phyloP scores from a whole-genome alignment of 2,113 vertebrate genomes.

The Zingel zingel region DNA sequence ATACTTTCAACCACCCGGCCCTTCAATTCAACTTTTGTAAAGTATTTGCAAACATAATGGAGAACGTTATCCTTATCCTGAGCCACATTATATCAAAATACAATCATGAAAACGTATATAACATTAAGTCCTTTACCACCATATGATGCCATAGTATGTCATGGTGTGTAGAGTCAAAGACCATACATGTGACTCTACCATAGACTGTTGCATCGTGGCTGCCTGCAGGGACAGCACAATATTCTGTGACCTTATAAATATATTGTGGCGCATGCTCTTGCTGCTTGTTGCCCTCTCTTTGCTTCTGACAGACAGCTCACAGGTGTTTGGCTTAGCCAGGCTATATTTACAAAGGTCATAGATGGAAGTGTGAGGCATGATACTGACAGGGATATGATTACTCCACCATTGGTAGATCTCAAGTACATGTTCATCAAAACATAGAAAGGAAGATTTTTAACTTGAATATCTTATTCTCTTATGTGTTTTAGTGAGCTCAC shows the following conservation, averaged over 20 bases:
- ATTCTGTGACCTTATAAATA: constrained; percentile 52
- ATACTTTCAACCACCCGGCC: not conserved
- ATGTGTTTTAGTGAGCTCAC: not conserved
- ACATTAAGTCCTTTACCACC: not conserved
- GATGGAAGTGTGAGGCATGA: constrained; percentile 28
- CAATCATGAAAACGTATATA: not conserved
- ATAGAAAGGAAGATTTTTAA: not conserved
- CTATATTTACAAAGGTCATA: constrained; percentile 80
- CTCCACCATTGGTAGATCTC: constrained; percentile 21
- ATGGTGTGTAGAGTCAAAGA: not conserved
- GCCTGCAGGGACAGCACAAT: not conserved
- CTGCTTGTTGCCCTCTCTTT: constrained; percentile 9
- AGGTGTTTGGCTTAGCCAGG: constrained; percentile 74
- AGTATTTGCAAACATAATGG: not conserved
- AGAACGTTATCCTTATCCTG: not conserved
- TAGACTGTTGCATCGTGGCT: constrained; percentile 15
- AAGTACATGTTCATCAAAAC: constrained; percentile 28
- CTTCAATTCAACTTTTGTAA: not conserved
- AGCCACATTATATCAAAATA: no score
- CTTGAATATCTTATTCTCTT: not conserved
- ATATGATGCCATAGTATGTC: not conserved
- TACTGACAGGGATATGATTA: constrained; percentile 50
- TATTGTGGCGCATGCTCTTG: constrained; percentile 11
- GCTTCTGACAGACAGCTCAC: constrained; percentile 74
- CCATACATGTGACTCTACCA: constrained; percentile 13